phyloP scores from a whole-genome alignment of 2,888 invertebrate genomes.

The Catocala nupta region DNA sequence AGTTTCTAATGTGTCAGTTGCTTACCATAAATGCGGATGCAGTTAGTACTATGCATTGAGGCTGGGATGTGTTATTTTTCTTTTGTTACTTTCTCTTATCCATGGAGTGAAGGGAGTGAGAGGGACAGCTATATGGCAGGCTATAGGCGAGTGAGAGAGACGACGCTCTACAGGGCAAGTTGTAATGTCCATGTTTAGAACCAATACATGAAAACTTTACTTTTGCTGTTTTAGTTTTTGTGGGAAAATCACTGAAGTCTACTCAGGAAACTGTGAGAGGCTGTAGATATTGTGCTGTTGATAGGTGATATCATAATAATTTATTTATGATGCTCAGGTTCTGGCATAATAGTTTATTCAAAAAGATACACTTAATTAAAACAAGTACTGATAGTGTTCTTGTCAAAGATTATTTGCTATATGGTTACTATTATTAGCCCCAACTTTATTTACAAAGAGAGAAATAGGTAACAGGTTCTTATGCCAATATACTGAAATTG shows the following conservation, averaged over 20 bases:
- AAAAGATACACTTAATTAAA: no score
- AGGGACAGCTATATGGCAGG: slow-evolving; percentile 63
- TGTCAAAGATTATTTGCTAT: no score
- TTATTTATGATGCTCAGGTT: slow-evolving; percentile 10
- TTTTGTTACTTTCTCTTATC: slow-evolving; percentile 86
- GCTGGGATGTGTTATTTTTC: slow-evolving; percentile 81
- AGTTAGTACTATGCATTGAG: slow-evolving; percentile 66
- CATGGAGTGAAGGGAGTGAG: slow-evolving; percentile 84
- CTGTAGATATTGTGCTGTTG: background rate
- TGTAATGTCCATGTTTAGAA: slow-evolving; percentile 61
- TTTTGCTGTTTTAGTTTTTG: slow-evolving; percentile 61
- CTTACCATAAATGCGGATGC: slow-evolving; percentile 58
- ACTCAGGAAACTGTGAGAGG: background rate
- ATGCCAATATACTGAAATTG: no score
- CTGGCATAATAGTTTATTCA: background rate
- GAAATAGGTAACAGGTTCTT: no score
- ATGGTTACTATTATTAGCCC: no score
- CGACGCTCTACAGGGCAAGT: slow-evolving; percentile 69
- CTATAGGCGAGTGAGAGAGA: slow-evolving; percentile 67
- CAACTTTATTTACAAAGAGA: no score
- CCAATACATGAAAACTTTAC: slow-evolving; percentile 67
- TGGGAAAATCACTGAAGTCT: slow-evolving; percentile 15
- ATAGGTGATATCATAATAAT: background rate
- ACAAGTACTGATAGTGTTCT: no score
- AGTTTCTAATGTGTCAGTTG: slow-evolving; percentile 36